Conservation (phyloP, 2,113 vertebrate genomes). For the Thalassarche chlororhynchos region DNA sequence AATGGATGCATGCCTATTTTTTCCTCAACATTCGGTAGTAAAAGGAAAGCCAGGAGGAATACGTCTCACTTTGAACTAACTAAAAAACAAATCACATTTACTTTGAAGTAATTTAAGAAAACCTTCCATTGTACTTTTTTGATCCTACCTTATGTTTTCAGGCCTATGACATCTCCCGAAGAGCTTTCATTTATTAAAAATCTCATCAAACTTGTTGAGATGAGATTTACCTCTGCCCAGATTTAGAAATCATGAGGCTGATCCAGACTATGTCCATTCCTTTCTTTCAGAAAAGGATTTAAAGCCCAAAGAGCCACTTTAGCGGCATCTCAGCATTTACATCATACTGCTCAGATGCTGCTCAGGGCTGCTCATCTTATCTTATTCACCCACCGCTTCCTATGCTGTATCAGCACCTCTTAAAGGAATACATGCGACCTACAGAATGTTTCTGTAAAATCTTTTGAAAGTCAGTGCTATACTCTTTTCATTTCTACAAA, state of each 20-base stretch:
- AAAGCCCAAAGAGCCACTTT: not conserved
- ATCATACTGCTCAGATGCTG: not conserved
- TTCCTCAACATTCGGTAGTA: rapidly evolving
- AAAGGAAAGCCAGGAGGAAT: not conserved
- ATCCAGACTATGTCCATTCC: not conserved
- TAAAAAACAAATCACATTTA: not conserved
- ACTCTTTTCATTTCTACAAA: not conserved
- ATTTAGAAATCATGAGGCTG: not conserved
- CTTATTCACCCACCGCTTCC: not conserved
- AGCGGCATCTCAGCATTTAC: not conserved
- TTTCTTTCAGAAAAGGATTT: not conserved
- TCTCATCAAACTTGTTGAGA: not conserved
- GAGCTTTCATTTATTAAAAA: not conserved
- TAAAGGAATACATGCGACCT: not conserved
- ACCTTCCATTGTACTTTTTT: not conserved
- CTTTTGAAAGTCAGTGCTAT: not conserved
- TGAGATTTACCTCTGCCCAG: not conserved
- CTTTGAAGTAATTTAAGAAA: not conserved
- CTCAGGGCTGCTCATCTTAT: not conserved
- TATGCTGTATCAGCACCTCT: not conserved
- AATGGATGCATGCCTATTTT: not conserved
- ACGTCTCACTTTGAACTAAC: not conserved
- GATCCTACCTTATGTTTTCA: not conserved
- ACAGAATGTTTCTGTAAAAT: not conserved
- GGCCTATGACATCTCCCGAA: not conserved